Percentiles rank a stretch among this genome's conserved stretches.
phyloP scores from a whole-genome alignment of 2,797 vertebrate species.

The Paratrypauchen microcephalus region DNA sequence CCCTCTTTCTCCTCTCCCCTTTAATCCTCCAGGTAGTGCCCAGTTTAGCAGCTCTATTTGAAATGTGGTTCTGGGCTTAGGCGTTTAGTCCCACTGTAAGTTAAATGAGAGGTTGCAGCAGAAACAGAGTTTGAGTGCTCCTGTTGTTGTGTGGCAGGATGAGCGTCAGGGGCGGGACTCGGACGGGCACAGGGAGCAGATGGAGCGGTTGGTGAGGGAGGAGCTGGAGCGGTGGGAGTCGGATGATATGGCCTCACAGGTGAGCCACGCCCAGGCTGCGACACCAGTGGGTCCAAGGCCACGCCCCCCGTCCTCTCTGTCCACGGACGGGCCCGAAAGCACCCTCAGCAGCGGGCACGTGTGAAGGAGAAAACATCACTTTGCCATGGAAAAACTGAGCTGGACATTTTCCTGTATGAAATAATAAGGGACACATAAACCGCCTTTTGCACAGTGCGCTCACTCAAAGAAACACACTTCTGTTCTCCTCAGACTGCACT shows the following conservation, averaged over 20 bases:
- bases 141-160: conserved; percentile 74
- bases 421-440: conserved; percentile 5
- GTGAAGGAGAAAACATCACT: conserved; percentile 57
- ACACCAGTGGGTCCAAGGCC: conserved; percentile 77
- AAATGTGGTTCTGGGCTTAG: no score
- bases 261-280: conserved; percentile 80
- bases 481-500: conserved; percentile 32
- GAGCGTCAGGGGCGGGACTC: conserved; percentile 86
- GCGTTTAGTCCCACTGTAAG: no score
- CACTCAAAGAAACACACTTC: conserved; percentile 13
- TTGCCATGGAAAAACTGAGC: conserved; percentile 25
- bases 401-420: conserved; percentile 23
- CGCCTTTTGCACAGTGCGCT: conserved; percentile 15
- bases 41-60: no score
- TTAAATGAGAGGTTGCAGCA: no score
- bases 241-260: conserved; percentile 86
- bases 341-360: conserved; percentile 70
- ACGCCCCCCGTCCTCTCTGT: conserved; percentile 88
- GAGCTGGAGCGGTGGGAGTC: conserved; percentile 95
- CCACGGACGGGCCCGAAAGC: conserved; percentile 80
- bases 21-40: no score
- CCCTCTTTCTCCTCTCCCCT: no score
- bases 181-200: conserved; percentile 89
- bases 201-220: conserved; percentile 91
- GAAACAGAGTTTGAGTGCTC: no score